Conservation (phyloP, 2,797 vertebrate genomes). For the Poecilia picta region DNA sequence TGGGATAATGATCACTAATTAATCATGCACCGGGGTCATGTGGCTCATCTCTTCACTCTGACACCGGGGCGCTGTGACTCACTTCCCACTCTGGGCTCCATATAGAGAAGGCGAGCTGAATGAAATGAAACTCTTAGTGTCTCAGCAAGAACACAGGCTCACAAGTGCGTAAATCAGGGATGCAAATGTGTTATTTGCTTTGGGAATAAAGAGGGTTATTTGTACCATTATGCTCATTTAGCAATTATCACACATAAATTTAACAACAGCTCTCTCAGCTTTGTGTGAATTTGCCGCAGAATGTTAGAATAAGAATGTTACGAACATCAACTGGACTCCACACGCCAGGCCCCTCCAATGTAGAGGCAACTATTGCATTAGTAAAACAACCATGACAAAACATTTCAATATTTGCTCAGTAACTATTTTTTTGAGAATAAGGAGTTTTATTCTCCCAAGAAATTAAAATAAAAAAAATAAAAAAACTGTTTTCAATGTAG, state of each 20-base stretch:
- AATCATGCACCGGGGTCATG: conserved; percentile 69
- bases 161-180: conserved; percentile 37
- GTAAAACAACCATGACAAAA: not conserved
- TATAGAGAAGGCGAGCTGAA: conserved; percentile 55
- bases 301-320: not conserved
- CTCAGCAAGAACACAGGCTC: conserved; percentile 41
- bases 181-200: conserved; percentile 42
- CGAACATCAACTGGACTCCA: not conserved
- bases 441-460: not conserved
- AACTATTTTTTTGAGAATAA: not conserved
- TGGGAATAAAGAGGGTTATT: conserved; percentile 17
- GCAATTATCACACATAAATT: conserved; percentile 26
- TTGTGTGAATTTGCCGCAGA: conserved; percentile 14
- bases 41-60: conserved; percentile 53
- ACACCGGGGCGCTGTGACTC: conserved; percentile 69
- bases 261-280: conserved; percentile 3
- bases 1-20: conserved; percentile 81
- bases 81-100: conserved; percentile 61
- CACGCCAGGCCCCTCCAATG: too few relatives aligned
- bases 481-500: not conserved
- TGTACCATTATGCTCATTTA: conserved; percentile 40
- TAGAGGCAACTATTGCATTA: not conserved
- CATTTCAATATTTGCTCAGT: not conserved
- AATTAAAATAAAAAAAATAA: not conserved
- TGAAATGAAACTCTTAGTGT: conserved; percentile 49